Evolutionary conservation across 2,113 vertebrate species (phyloP).

Genomic region (Dissostichus mawsoni): DNA sequence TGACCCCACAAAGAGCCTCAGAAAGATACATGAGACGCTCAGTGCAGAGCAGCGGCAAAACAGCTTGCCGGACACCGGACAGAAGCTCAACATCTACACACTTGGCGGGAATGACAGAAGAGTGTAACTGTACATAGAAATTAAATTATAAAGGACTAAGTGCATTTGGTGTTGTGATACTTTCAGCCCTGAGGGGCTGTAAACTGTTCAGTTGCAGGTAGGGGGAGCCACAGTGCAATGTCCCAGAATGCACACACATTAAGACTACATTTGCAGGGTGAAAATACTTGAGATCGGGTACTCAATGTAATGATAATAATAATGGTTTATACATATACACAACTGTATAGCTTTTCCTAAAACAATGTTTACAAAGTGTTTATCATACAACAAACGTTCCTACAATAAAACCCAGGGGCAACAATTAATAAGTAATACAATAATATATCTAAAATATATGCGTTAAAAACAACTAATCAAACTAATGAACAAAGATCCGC

Average conservation of each 20-base stretch:
- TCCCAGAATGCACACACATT: slow-evolving; percentile 59
- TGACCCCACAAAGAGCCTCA: slow-evolving; percentile 29
- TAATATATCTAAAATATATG: too few species aligned
- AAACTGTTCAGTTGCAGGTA: slow-evolving; percentile 41
- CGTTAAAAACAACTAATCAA: too few species aligned
- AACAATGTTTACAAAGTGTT: too few species aligned
- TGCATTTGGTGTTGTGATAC: not conserved
- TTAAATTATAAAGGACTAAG: not conserved
- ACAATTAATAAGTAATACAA: too few species aligned
- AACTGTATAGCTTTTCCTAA: too few species aligned
- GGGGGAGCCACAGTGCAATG: slow-evolving; percentile 75
- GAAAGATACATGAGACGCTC: slow-evolving; percentile 28
- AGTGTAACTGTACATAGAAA: not conserved
- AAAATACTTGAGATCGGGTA: not conserved
- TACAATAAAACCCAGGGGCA: too few species aligned
- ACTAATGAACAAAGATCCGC: too few species aligned
- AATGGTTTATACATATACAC: too few species aligned
- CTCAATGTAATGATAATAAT: too few species aligned
- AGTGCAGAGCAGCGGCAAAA: slow-evolving; percentile 31
- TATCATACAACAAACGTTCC: too few species aligned
- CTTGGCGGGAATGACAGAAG: slow-evolving; percentile 26
- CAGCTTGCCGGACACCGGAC: slow-evolving; percentile 9
- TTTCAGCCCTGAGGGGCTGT: slow-evolving; percentile 29
- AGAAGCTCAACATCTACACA: slow-evolving; percentile 41
- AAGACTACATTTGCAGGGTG: not conserved